Conservation (phyloP, 2,113 vertebrate species). For the Ceyx cyanopectus region DNA sequence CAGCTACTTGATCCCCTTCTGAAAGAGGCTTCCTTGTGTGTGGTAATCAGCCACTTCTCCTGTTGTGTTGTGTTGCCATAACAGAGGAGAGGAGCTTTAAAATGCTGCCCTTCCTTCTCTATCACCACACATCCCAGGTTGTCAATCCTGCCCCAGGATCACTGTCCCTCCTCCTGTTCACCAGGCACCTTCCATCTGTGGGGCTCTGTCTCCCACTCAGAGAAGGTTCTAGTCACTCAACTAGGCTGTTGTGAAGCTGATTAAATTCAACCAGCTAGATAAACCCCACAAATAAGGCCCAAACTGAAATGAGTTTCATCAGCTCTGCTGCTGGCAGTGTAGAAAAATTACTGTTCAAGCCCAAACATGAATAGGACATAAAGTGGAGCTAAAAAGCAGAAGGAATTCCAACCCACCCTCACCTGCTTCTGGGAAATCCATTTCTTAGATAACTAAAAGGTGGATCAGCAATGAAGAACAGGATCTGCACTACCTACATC, state of each 20-base stretch:
- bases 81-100: slow-evolving; percentile 43
- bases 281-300: not conserved
- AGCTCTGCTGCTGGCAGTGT: not conserved
- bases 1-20: slow-evolving; percentile 52
- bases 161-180: slow-evolving; percentile 69
- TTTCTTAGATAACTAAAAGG: not conserved
- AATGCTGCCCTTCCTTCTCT: slow-evolving; percentile 30
- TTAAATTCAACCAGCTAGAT: not conserved
- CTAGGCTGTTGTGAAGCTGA: not conserved
- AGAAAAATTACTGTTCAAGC: not conserved
- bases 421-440: not conserved
- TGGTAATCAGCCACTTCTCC: not conserved
- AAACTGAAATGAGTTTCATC: not conserved
- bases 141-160: slow-evolving; percentile 75
- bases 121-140: slow-evolving; percentile 53
- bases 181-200: not conserved
- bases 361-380: not conserved
- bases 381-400: not conserved
- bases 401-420: not conserved
- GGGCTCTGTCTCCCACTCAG: not conserved
- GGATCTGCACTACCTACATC: not conserved
- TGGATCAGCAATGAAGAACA: not conserved
- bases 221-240: not conserved
- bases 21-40: not conserved
- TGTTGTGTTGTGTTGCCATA: slow-evolving; percentile 38